Evolutionary conservation across 2,113 vertebrate genomes (phyloP), one percentile per base, ranked within the genome.

Genomic region (Siniperca chuatsi): DNA sequence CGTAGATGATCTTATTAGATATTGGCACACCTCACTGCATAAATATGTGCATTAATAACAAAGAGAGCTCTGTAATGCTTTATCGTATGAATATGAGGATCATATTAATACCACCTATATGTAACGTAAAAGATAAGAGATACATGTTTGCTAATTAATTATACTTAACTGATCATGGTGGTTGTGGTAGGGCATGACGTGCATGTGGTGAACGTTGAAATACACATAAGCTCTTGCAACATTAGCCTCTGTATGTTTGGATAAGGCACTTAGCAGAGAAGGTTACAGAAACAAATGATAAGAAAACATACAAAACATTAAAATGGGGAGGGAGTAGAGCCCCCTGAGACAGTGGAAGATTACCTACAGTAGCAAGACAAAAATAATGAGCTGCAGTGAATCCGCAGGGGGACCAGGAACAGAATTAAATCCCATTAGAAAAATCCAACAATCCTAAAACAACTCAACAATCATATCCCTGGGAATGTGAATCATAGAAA

Each of bases 361-460:
- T 90, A 84, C 84, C 82, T 83, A 76, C 75, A 92, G 87, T 23
- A 71, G 76, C 64, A 62, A 55, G 54, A 84, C 76, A 87, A 83
- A 91, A 91, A 85, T 90, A 92, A 91, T 91, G 83, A 89, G 83
- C 84, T 86, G 44, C 66, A 68, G 82, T 66, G 73, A 90, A 86
- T 78, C 69, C 74, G 80, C 78, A 83, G 18, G n/a, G 35, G 75
- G 79, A 73, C 71, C 9, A 25, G 66, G 40, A 72, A 74, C 33
- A 55, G 74, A 29, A 1, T 46, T 23, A 79, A 80, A 87, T 84
- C 75, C 73, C 46, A 82, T 78, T 71, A 66, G 61, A 78, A 75
- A 81, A 78, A 72, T 18, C 50, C 61, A 65, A 42, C 84, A 61
- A 60, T 70, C 44, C 25, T 50, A 44, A 83, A 89, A 82, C 64